phyloP scores from a whole-genome alignment of 2,113 vertebrate species.

The Corythaixoides concolor region DNA sequence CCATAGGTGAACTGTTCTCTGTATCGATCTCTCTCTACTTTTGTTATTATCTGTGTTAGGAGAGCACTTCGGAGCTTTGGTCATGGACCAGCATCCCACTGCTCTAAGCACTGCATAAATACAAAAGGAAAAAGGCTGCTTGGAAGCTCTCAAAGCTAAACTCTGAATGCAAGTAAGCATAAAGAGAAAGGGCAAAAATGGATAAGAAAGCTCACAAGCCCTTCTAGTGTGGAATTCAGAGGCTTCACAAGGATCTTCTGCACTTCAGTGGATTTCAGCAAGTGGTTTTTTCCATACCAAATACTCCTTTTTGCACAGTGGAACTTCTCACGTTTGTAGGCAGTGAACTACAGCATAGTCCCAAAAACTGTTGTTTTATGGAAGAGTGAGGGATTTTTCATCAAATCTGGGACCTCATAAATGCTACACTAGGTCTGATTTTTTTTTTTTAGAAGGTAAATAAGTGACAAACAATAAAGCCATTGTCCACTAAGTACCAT shows the following conservation, averaged over 20 bases:
- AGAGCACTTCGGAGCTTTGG: background rate
- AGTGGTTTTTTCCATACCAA: background rate
- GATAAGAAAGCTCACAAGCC: background rate
- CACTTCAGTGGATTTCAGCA: background rate
- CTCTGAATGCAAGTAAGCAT: background rate
- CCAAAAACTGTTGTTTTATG: background rate
- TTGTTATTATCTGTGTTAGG: background rate
- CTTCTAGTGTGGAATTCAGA: background rate
- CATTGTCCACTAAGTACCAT: background rate
- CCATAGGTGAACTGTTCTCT: background rate
- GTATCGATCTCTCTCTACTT: background rate
- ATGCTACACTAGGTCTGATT: background rate
- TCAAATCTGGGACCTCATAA: background rate
- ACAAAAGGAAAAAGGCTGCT: background rate
- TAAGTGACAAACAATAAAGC: slow-evolving; percentile 7
- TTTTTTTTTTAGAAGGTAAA: background rate
- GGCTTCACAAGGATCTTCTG: background rate
- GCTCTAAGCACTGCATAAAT: background rate
- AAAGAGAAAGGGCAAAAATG: background rate
- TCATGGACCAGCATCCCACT: background rate
- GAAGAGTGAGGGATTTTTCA: background rate
- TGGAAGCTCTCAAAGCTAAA: background rate
- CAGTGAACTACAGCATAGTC: background rate
- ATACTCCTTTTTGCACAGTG: background rate
- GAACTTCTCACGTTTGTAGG: background rate